Evolutionary conservation across 2,888 invertebrate genomes (phyloP), one percentile per base, ranked within the genome.

Genomic region (Tenthredo livida): DNA sequence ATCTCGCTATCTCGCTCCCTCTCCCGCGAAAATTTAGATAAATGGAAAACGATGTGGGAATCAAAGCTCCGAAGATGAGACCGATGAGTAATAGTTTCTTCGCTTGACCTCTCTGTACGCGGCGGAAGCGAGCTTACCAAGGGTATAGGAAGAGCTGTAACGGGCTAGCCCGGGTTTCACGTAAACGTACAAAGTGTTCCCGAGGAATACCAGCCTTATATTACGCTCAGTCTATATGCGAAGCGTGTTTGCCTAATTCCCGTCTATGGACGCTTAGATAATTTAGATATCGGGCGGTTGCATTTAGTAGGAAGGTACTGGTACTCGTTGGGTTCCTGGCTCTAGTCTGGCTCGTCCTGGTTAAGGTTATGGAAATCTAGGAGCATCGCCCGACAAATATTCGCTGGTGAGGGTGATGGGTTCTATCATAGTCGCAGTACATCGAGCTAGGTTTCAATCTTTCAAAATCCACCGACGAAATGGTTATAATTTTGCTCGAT

Each of bases 221-320:
- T 85, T 85, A 85, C 54, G 58, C 73, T 85, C 83, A 17, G 85
- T 85, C 85, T 85, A 85, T 85, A 85, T 85, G 85, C 85, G 80
- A 70, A 70, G 72, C 50, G 58, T 85, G 85, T 85, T 85, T 85
- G 58, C 85, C 75, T 72, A 85, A 85, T 85, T 84, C 83, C 85
- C 47, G 72, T 84, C 85, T 85, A 85, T 84, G 85, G 85, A 61
- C 84, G 84, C 73, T 85, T 85, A 58, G 85, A 84, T 84, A 85
- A 85, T 85, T 84, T 72, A 73, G 85, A 83, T 84, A 85, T 85
- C 85, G 85, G 73, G 82, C n/a, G 77, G 85, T 54, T 85, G 82
- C 82, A 83, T 85, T 85, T 82, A 84, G 84, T 21, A n/a, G 84
- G 84, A 37, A 70, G 75, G 50, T 75, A 29, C 47, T 17, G 12